These are phyloP conservation scores for Hippasteria phrygiana DNA, from an alignment of 53 echinoderm and acorn worm species.

Conservation along the genomic window DNA sequence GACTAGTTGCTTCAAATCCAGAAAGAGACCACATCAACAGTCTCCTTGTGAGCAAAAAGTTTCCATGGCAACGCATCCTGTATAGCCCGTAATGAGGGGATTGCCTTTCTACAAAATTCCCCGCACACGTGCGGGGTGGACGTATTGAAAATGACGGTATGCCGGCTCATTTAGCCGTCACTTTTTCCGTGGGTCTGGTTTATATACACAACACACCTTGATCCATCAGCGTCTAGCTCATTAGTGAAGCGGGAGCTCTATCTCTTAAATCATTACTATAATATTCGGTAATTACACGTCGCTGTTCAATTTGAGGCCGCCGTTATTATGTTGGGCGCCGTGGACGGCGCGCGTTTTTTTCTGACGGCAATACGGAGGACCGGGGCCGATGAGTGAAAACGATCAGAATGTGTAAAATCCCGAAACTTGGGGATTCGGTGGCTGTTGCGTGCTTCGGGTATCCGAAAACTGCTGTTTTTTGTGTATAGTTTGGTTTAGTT, in stretches of 20 bases:
- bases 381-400: constrained; percentile 9
- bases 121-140: background rate
- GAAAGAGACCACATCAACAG: no score
- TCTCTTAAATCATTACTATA: constrained; percentile 19
- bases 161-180: background rate
- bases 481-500: no score
- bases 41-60: no score
- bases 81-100: background rate
- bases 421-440: no score
- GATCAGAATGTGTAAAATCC: constrained; percentile 2
- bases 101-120: background rate
- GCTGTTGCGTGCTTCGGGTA: no score
- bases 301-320: background rate
- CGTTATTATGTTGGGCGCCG: background rate
- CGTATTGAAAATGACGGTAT: background rate
- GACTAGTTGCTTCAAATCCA: no score
- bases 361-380: background rate
- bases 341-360: background rate
- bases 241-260: background rate
- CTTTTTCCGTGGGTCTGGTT: background rate
- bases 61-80: no score
- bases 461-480: no score
- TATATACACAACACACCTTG: constrained; percentile 3
- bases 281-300: background rate
- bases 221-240: constrained; percentile 7